Evolutionary conservation across 2,888 invertebrate species (phyloP), one percentile per base, ranked within the genome.

Genomic region (Chaitophorus viminalis): DNA sequence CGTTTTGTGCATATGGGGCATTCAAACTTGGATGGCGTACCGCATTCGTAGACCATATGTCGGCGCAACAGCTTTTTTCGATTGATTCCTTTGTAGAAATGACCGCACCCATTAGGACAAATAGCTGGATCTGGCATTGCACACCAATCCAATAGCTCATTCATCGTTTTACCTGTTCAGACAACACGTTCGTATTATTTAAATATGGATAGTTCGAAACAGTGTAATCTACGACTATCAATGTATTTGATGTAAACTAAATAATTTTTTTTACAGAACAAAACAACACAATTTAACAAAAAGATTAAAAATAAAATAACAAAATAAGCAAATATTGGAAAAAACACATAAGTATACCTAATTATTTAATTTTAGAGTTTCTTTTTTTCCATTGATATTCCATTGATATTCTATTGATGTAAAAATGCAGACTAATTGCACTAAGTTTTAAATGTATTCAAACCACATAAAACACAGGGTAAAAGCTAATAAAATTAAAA

Each of bases 31-130:
- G 91, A 91, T 86, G 91, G 91, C 29, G 91, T 91, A 5, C 91
- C 91, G 90, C 92, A 92, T 83, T 92, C 91, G 90, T 91, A 91
- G 68, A 90, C 91, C 89, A 91, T 90, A 89, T 92, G 92, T 33
- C 89, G 46, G 17, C 87, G 74, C 65, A 89, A 85, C 29, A 89
- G 83, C 18, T 82, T 83, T 33, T 88, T 82, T 91, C 91, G 3
- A 92, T 92, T 89, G 91, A 92, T 90, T 60, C 89, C 88, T 31
- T 82, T 88, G 89, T 89, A 90, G 70, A 60, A 82, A 18, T 89
- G 89, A 25, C 89, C 89, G 52, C 89, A 89, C 3, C 79, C 25
- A 0, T 79, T 79, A 17, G 79, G 87, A 33, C 79, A 87, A 25
- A 74, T 31, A 1, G 78, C 77, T 0, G 54, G 70, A n/a, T 78